These are phyloP conservation scores for Actias luna DNA, from an alignment of 2,888 invertebrate genomes.

Conservation along the genomic window DNA sequence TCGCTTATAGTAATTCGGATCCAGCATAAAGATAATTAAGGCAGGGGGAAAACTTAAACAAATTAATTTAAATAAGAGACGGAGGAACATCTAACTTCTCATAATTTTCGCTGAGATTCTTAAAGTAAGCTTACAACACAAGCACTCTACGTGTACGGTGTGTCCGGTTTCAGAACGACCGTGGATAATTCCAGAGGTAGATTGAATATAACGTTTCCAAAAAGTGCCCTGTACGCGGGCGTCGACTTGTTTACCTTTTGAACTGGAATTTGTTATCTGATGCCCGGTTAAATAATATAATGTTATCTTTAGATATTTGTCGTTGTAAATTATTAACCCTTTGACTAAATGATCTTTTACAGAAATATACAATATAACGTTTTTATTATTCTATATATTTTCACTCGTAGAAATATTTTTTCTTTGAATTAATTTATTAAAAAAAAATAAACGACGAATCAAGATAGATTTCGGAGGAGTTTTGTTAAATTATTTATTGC, in stretches of 20 bases:
- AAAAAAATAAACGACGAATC: too few species aligned
- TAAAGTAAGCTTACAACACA: slow-evolving; percentile 38
- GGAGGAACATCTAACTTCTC: slow-evolving; percentile 33
- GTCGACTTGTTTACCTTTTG: not conserved
- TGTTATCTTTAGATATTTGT: not conserved
- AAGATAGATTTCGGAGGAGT: too few species aligned
- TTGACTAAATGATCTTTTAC: too few species aligned
- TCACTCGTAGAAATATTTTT: too few species aligned
- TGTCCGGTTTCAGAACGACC: slow-evolving; percentile 13
- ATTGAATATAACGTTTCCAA: not conserved
- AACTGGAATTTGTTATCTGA: not conserved
- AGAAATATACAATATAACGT: too few species aligned
- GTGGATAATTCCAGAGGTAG: not conserved
- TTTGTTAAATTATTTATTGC: too few species aligned
- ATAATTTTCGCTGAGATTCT: slow-evolving; percentile 42
- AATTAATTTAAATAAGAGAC: slow-evolving; percentile 36
- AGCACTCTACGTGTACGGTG: slow-evolving; percentile 24
- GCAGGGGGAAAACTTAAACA: slow-evolving; percentile 7
- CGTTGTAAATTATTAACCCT: not conserved
- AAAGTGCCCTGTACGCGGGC: not conserved
- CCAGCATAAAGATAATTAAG: not conserved
- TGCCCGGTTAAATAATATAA: not conserved
- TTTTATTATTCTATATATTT: too few species aligned
- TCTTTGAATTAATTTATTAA: too few species aligned
- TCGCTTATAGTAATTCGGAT: not conserved